Evolutionary conservation across 2,113 vertebrate genomes (phyloP), one percentile per base, ranked within the genome.

Genomic region (Chiloscyllium plagiosum): DNA sequence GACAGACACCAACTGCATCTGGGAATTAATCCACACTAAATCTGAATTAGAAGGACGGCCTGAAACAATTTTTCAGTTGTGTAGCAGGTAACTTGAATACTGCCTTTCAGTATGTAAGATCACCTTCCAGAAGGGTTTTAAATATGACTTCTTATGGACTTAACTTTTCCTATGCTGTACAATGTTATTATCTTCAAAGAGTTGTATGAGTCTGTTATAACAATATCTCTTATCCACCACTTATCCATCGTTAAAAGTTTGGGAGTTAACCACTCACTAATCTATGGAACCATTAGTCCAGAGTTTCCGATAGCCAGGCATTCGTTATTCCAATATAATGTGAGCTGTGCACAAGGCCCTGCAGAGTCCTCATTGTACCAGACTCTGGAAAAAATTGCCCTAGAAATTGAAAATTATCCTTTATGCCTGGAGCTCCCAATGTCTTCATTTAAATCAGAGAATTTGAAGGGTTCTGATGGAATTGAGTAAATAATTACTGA

Each of bases 1-100:
- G 96, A 97, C 98, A 76, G 99, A 99, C 96, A 99, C 98, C 96
- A 98, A 97, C 97, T 98, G 98, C 96, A 97, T 99, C 93, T 99
- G 99, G 99, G 99, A 99, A 97, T 97, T 99, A 97, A 98, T 99
- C 97, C 99, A 99, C 96, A 99, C 98, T 0, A 98, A 98, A 97
- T 99, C 99, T 90, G 99, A 99, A 96, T 96, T 98, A 94, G 98
- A 99, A 97, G 99, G 99, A 50, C 98, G 99, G 95, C 99, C 99
- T 0, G 99, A 99, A 97, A 99, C 98, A 0, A 96, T 98, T 96
- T 99, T 99, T 97, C 99, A 99, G 96, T 96, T 99, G 96, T 99
- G 98, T 85, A 99, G 99, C 98, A 99, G 99, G 99, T 99, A 97
- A 97, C 97, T 2, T 96, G 95, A 65, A 90, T 26, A 22, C 29